These are phyloP conservation scores for Anthrax anthrax DNA, from an alignment of 2,888 invertebrate genomes.

Conservation along the genomic window DNA sequence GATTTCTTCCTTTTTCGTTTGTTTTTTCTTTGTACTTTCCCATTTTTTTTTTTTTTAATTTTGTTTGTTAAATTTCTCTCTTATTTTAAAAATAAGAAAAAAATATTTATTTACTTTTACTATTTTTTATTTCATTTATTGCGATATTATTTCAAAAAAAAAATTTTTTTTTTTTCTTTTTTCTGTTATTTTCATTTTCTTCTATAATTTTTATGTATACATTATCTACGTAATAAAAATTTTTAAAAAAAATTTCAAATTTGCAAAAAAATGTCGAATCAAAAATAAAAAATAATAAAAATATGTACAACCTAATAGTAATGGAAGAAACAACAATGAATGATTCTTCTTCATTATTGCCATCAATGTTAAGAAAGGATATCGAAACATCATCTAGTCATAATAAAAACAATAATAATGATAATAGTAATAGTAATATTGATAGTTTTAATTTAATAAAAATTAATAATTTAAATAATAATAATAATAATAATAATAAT, in stretches of 20 bases:
- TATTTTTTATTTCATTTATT: too few relatives aligned
- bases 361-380: too few relatives aligned
- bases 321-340: slow-evolving; percentile 4
- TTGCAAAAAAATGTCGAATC: too few relatives aligned
- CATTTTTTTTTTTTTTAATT: too few relatives aligned
- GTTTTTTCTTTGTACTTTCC: too few relatives aligned
- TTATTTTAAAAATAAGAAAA: too few relatives aligned
- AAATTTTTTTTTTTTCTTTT: not conserved
- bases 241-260: too few relatives aligned
- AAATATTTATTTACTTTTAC: not conserved
- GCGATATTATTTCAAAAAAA: too few relatives aligned
- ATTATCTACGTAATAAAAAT: not conserved
- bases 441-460: not conserved
- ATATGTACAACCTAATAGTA: slow-evolving; percentile 2
- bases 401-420: not conserved
- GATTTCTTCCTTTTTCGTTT: too few relatives aligned
- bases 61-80: too few relatives aligned
- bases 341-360: slow-evolving; percentile 1
- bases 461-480: not conserved
- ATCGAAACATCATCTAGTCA: too few relatives aligned
- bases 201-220: slow-evolving; percentile 1
- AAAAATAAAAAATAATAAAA: not conserved
- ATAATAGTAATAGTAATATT: not conserved
- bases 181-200: slow-evolving; percentile 2
- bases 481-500: not conserved